These are phyloP conservation scores for Tenthredo amoena DNA, from an alignment of 2,888 invertebrate species.

Conservation along the genomic window DNA sequence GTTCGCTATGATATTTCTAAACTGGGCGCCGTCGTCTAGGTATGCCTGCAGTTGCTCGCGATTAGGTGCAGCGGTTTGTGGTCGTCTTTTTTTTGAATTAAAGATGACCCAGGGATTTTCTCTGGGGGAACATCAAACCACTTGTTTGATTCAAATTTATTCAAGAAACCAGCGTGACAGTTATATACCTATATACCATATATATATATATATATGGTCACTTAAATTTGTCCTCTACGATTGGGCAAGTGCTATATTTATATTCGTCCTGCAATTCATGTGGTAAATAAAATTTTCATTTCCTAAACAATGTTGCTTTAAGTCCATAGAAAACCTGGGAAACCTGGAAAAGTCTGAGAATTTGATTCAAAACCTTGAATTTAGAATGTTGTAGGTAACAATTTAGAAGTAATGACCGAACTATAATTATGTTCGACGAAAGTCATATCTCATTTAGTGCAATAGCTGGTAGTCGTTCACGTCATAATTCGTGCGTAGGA, in stretches of 20 bases:
- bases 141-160: too few species aligned
- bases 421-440: background rate
- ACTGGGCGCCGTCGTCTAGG: background rate
- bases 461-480: background rate
- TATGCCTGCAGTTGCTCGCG: background rate
- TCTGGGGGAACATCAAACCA: background rate
- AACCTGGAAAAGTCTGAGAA: background rate
- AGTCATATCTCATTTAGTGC: background rate
- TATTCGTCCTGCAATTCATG: background rate
- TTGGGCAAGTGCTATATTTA: background rate
- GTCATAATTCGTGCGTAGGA: background rate
- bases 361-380: background rate
- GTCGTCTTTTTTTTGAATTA: background rate
- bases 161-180: background rate
- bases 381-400: background rate
- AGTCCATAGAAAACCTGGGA: background rate
- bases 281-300: background rate
- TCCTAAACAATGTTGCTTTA: background rate
- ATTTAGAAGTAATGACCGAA: background rate
- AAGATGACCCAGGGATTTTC: background rate
- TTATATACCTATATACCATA: background rate
- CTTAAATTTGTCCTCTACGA: background rate
- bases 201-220: background rate
- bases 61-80: background rate
- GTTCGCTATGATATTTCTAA: background rate